Conservation (phyloP, 2,113 vertebrate genomes). For the Anthoscopus minutus region DNA sequence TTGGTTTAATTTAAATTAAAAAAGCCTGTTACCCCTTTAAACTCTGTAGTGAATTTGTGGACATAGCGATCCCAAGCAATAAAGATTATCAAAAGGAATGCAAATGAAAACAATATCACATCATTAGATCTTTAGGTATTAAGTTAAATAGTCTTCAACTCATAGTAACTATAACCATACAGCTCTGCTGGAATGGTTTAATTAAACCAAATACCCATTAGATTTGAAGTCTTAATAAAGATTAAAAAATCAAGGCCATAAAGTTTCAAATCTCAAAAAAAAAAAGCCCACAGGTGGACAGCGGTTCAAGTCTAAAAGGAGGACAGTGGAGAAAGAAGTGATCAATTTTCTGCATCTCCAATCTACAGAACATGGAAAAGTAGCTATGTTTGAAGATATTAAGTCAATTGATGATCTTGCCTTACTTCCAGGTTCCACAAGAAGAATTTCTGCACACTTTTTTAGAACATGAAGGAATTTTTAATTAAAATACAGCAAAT, state of each 20-base stretch:
- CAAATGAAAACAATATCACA: conserved; percentile 27
- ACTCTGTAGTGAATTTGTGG: background rate
- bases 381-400: background rate
- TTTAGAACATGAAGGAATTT: background rate
- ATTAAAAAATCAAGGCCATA: background rate
- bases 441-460: background rate
- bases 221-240: conserved; percentile 24
- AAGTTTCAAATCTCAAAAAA: background rate
- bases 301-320: background rate
- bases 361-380: background rate
- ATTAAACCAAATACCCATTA: conserved; percentile 42
- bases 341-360: background rate
- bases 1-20: background rate
- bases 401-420: background rate
- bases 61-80: background rate
- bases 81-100: conserved; percentile 15
- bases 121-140: conserved; percentile 48
- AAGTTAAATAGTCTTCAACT: conserved; percentile 36
- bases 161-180: background rate
- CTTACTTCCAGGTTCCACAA: background rate
- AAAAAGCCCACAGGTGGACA: background rate
- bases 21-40: background rate
- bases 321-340: background rate
- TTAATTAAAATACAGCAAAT: background rate
- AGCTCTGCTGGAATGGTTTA: background rate